Evolutionary conservation across 2,113 vertebrate genomes (phyloP).

Genomic region (Muntiacus muntjak): DNA sequence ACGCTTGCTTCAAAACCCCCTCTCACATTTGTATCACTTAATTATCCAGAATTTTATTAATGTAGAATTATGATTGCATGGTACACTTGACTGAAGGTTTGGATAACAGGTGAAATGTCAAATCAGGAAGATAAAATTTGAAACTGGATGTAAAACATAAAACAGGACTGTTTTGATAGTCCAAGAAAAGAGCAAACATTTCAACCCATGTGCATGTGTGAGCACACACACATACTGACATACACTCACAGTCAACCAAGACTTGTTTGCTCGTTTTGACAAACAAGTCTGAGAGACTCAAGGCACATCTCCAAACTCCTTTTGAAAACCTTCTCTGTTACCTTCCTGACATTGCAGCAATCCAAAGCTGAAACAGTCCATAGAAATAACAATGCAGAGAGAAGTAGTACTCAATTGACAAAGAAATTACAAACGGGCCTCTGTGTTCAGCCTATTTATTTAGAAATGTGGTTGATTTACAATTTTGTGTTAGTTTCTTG

Average conservation of each 20-base stretch:
- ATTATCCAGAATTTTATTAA: background rate
- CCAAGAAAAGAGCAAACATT: background rate
- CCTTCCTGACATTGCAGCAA: background rate
- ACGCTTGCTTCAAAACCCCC: background rate
- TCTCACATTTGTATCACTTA: background rate
- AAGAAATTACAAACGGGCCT: rapidly evolving
- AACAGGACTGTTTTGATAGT: background rate
- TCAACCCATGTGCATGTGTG: background rate
- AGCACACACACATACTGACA: rapidly evolving
- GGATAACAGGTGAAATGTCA: background rate
- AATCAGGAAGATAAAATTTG: background rate
- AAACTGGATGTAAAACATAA: background rate
- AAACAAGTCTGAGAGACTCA: background rate
- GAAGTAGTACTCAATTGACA: background rate
- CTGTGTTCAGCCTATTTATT: background rate
- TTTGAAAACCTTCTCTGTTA: background rate
- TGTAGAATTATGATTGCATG: background rate
- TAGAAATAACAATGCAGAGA: background rate
- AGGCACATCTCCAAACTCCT: background rate
- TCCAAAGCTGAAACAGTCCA: background rate
- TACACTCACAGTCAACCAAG: background rate
- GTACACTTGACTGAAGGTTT: background rate
- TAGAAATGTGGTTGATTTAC: background rate
- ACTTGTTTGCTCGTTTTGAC: background rate
- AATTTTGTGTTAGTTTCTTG: background rate